A percentile compares a stretch with the other conserved stretches of the same genome.
Evolutionary conservation across 2,888 invertebrate genomes (phyloP).

Genomic region (Morpho deidamia): DNA sequence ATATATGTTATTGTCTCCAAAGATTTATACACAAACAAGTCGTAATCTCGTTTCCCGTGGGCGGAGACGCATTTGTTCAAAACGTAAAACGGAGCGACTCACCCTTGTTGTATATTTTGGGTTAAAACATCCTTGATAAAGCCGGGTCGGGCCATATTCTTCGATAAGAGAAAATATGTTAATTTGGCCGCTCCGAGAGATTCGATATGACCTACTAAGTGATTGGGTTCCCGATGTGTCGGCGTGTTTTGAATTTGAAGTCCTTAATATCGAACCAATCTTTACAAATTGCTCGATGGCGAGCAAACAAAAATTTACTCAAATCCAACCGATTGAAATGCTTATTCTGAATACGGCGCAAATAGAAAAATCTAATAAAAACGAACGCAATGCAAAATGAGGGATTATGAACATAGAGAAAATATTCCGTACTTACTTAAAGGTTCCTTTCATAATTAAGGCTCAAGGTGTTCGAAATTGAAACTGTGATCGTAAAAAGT

Average conservation of each 20-base stretch:
- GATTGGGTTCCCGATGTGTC: slow-evolving; percentile 67
- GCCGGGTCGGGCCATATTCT: slow-evolving; percentile 59
- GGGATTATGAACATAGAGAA: slow-evolving; percentile 8
- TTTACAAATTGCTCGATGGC: slow-evolving; percentile 62
- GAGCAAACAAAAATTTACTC: slow-evolving; percentile 42
- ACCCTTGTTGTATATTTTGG: slow-evolving; percentile 62
- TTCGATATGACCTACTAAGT: slow-evolving; percentile 74
- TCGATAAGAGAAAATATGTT: slow-evolving; percentile 76
- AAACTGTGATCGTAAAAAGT: slow-evolving; percentile 21
- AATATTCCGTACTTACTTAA: slow-evolving; percentile 17
- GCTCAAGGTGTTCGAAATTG: slow-evolving; percentile 27
- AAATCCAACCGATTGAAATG: slow-evolving; percentile 48
- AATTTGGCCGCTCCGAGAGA: slow-evolving; percentile 61
- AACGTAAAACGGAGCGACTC: slow-evolving; percentile 40
- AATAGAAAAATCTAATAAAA: slow-evolving; percentile 28
- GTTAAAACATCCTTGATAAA: slow-evolving; percentile 68
- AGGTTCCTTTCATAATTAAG: slow-evolving; percentile 24
- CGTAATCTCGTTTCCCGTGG: slow-evolving; percentile 69
- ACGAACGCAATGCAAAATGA: slow-evolving; percentile 42
- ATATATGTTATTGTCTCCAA: slow-evolving; percentile 58
- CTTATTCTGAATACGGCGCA: slow-evolving; percentile 23
- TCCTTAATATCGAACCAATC: slow-evolving; percentile 56
- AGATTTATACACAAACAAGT: slow-evolving; percentile 70
- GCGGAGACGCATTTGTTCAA: slow-evolving; percentile 68
- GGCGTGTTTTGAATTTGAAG: slow-evolving; percentile 69